Base-by-base conservation (phyloP, 2,888 invertebrate species). In the Callyntrura guangdongensis region DNA sequence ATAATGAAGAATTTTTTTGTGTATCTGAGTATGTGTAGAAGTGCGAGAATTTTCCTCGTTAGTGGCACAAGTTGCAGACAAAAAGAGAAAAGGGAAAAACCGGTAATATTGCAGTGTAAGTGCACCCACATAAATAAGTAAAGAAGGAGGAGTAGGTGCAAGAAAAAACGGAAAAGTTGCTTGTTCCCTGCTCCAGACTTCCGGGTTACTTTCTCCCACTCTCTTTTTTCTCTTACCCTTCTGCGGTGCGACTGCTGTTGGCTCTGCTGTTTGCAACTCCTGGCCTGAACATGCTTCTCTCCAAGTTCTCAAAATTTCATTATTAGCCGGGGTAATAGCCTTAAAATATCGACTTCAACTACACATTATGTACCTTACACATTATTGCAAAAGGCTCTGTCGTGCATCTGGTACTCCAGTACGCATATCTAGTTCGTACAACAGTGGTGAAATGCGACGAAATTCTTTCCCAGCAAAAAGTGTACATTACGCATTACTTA, bases 51-150 rank as follows among this genome's bases (percentile, higher is more conserved):
- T 53, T 56, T 49, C 74, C 74, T 74, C 74, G 74, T 74, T 74
- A 74, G 74, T 20, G 47, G 74, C 74, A 74, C 74, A 74, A 74
- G 49, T 74, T 74, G 74, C 74, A 74, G 11, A 14, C 11, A 45
- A 69, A 69, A 27, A 47, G 74, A 22, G 49, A 74, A 49, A 36
- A 49, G 49, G 74, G 47, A 20, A 49, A n/a, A 47, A 4, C 4
- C 3, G 6, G 49, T 49, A 74, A 74, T 74, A 74, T 49, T 74
- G 74, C 74, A 74, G 20, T 49, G 47, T n/a, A n/a, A n/a, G 14
- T 74, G 74, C 74, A 74, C 49, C 67, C 67, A 45, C 25, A 56
- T 22, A 79, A 53, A 59, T 59, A 82, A 20, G 61, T 82, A 14
- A 36, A 25, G 59, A 17, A 45, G 17, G 59, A 82, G 12, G 59